Percentiles rank a stretch among this genome's conserved stretches.
phyloP scores from a whole-genome alignment of 2,113 vertebrate genomes.

The Perca schrenkii region DNA sequence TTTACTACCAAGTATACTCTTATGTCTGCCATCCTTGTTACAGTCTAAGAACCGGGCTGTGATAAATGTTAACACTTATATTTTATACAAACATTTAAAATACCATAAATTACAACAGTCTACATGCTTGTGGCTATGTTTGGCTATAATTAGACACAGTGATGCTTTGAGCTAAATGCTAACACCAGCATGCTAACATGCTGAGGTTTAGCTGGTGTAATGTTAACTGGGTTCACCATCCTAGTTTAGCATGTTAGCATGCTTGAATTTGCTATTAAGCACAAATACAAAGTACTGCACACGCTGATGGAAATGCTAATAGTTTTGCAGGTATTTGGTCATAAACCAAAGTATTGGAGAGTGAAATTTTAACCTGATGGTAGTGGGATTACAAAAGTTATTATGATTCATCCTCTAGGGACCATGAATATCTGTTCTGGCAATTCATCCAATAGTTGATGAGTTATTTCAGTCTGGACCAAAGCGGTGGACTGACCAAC shows the following conservation, averaged over 20 bases:
- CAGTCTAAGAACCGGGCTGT: background rate
- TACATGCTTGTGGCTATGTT: background rate
- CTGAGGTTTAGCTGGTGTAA: background rate
- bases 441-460: background rate
- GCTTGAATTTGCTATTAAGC: background rate
- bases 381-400: background rate
- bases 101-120: background rate
- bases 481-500: background rate
- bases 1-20: background rate
- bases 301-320: background rate
- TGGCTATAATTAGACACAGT: background rate
- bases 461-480: slow-evolving; percentile 1
- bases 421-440: background rate
- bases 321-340: background rate
- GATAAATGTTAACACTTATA: background rate
- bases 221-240: background rate
- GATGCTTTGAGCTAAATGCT: background rate
- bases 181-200: background rate
- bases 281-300: background rate
- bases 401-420: background rate
- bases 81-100: slow-evolving; percentile 1
- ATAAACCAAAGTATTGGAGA: background rate
- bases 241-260: background rate
- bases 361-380: background rate
- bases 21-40: background rate